Evolutionary conservation across 2,888 invertebrate genomes (phyloP).

Genomic region (Didymodactylos carnosus): DNA sequence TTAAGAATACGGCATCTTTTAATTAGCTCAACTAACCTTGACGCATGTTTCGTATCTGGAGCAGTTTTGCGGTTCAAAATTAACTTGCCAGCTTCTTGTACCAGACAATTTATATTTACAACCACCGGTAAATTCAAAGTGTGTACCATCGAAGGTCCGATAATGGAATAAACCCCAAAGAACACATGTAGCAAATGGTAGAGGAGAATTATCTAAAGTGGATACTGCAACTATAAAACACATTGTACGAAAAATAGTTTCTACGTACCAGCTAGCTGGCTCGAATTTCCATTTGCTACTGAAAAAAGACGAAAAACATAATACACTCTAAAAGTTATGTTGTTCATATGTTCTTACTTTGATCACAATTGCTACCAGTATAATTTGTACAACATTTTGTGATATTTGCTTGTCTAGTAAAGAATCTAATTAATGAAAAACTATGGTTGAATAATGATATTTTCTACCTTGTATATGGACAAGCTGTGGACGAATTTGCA

Average conservation of each 20-base stretch:
- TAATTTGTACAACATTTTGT: background rate
- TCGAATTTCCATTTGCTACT: background rate
- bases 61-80: background rate
- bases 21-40: background rate
- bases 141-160: background rate
- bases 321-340: too few relatives aligned
- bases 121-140: background rate
- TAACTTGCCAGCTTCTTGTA: background rate
- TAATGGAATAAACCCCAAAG: background rate
- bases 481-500: background rate
- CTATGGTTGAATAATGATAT: background rate
- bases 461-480: background rate
- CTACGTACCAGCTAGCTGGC: too few relatives aligned
- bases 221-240: background rate
- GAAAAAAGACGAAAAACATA: background rate
- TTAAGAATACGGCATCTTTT: background rate
- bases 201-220: background rate
- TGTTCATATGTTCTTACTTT: constrained; percentile 6
- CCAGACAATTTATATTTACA: background rate
- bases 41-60: background rate
- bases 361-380: background rate
- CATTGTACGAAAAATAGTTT: too few relatives aligned
- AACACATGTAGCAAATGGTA: background rate
- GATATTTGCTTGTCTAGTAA: background rate
- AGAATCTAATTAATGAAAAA: background rate